Conservation (phyloP, 2,797 vertebrate species). For the Poeciliopsis turneri region DNA sequence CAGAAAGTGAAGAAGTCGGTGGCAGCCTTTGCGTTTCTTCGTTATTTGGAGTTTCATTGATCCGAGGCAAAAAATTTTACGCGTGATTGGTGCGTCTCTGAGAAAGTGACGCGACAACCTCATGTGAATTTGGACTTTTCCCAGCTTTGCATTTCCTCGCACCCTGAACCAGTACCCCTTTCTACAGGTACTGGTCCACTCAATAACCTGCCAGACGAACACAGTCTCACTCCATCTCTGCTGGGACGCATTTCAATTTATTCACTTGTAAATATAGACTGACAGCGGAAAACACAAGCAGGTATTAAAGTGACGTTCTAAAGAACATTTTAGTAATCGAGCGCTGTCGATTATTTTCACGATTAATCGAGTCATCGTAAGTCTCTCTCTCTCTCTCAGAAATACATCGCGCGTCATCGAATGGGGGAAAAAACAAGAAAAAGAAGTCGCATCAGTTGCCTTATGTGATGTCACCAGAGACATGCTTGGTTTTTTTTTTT, state of each 20-base stretch:
- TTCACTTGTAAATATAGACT: neutral
- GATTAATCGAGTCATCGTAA: too few relatives aligned
- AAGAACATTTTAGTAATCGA: too few relatives aligned
- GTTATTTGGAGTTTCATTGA: neutral
- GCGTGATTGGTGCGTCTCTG: neutral
- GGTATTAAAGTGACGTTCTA: neutral
- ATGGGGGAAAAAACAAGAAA: too few relatives aligned
- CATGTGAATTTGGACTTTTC: neutral
- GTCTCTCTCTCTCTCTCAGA: too few relatives aligned
- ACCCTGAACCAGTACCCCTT: too few relatives aligned
- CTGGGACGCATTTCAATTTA: neutral
- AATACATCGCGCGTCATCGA: neutral
- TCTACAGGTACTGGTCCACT: neutral
- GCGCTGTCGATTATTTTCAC: too few relatives aligned
- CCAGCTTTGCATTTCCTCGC: neutral
- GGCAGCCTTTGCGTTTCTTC: neutral
- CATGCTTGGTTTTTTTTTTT: neutral
- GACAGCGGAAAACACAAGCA: neutral
- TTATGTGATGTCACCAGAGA: neutral
- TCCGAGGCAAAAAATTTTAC: neutral
- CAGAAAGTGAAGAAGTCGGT: neutral
- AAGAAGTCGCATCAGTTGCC: neutral
- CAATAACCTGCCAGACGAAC: neutral
- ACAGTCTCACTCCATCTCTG: neutral
- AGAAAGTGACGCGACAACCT: neutral